phyloP scores from a whole-genome alignment of 2,113 vertebrate species.

The Crypturellus undulatus region DNA sequence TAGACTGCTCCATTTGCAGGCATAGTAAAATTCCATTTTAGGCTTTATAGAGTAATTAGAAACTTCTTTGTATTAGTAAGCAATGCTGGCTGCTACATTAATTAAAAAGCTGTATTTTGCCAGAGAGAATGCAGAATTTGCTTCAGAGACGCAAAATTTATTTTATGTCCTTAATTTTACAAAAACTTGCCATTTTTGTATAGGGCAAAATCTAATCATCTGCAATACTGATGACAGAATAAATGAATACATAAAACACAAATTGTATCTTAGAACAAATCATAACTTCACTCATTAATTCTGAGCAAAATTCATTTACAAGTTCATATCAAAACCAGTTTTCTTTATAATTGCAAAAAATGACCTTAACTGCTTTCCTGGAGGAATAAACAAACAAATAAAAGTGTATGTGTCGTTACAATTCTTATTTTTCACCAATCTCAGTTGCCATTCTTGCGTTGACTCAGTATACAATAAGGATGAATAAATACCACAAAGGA shows the following conservation, averaged over 20 bases:
- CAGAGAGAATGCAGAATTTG: neutral
- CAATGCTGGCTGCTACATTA: neutral
- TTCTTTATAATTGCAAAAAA: neutral
- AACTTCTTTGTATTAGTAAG: slow-evolving; percentile 1
- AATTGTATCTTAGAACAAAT: neutral
- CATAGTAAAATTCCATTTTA: neutral
- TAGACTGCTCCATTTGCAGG: neutral
- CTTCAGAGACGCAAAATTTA: neutral
- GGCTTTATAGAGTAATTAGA: neutral
- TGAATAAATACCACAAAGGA: neutral
- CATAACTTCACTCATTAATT: neutral
- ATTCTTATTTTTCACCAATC: neutral
- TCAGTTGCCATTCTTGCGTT: neutral
- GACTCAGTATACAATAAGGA: neutral
- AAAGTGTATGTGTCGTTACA: neutral
- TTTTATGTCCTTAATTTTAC: neutral
- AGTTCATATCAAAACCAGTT: neutral
- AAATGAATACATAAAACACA: neutral
- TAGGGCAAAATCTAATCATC: rapidly evolving
- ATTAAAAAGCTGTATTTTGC: neutral
- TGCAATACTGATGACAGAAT: neutral
- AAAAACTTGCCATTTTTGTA: neutral
- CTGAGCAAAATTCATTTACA: neutral
- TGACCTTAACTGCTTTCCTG: neutral
- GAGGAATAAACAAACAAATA: neutral